Conservation (phyloP, 2,888 invertebrate genomes). For the Eucriotettix oculatus region DNA sequence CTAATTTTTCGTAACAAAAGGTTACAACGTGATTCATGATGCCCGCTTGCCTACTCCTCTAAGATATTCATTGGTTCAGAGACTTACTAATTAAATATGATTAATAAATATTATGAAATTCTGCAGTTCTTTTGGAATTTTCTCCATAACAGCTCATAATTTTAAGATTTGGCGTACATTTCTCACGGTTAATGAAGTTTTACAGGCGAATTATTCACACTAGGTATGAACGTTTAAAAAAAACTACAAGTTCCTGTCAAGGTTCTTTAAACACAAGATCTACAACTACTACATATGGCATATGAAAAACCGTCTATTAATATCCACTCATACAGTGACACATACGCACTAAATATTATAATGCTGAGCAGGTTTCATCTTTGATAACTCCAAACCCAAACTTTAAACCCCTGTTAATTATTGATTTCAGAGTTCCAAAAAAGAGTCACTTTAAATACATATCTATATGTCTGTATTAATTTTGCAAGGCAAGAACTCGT, state of each 20-base stretch:
- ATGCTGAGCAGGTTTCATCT: slow-evolving; percentile 15
- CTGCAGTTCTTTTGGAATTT: too few species aligned
- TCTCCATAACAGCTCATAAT: too few species aligned
- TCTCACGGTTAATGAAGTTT: too few species aligned
- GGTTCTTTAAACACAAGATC: slow-evolving; percentile 11
- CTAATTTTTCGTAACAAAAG: too few species aligned
- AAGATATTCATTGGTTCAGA: too few species aligned
- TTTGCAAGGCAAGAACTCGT: slow-evolving; percentile 11
- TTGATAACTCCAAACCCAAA: slow-evolving; percentile 12
- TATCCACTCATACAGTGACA: slow-evolving; percentile 11
- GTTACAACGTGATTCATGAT: too few species aligned
- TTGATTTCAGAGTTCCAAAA: slow-evolving; percentile 14
- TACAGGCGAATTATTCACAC: too few species aligned
- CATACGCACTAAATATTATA: slow-evolving; percentile 13
- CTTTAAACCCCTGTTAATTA: slow-evolving; percentile 12
- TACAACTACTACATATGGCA: slow-evolving; percentile 7
- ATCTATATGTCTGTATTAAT: slow-evolving; percentile 1
- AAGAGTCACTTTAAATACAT: slow-evolving; percentile 1
- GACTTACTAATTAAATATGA: too few species aligned
- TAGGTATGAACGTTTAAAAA: neutral
- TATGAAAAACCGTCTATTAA: neutral
- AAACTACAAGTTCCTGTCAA: slow-evolving; percentile 4
- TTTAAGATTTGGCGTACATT: too few species aligned
- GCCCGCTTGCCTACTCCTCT: too few species aligned
- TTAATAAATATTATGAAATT: too few species aligned